Base-by-base conservation (phyloP, 2,113 vertebrate species). In the Elachura formosa region DNA sequence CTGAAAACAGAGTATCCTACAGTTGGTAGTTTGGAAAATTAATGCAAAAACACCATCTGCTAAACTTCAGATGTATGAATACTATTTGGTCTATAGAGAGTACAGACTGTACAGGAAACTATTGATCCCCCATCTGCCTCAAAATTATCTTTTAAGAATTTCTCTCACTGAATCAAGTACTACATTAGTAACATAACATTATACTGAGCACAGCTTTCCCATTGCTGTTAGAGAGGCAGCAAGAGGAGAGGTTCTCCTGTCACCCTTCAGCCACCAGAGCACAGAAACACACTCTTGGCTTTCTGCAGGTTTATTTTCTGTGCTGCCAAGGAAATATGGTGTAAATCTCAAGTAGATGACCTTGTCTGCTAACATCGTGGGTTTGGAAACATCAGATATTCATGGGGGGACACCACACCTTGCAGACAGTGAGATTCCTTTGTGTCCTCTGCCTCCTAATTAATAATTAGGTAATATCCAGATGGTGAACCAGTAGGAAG, bases 11-110 rank as follows among this genome's bases (percentile, higher is more conserved):
- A 96, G 94, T 91, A 95, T 97, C 97, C 97, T 97, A 93, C 96
- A 94, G 93, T 97, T 97, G 96, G 97, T 97, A 97, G 97, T 98
- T 97, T 97, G 93, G 96, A 97, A 97, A 97, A 98, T 98, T 95
- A 97, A 97, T 98, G 96, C 95, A 97, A 94, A 98, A 98, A 97
- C 96, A 97, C 97, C 97, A 98, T 98, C 98, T 98, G 97, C 96
- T 98, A 97, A 97, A 96, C 95, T 97, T 97, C 95, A 95, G 93
- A 94, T 97, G 96, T 95, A 91, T 46, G 75, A 96, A 97, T 94
- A 94, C 41, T 84, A 94, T 90, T 92, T 92, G 92, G 96, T 98
- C 97, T 97, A 80, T 61, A 40, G 97, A 97, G 97, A 97, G 92
- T 93, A 95, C 86, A 94, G 94, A 77, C 93, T 87, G 72, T 89